Evolutionary conservation across 2,797 vertebrate genomes (phyloP), one percentile per base, ranked within the genome.

Genomic region (Momotus momota): DNA sequence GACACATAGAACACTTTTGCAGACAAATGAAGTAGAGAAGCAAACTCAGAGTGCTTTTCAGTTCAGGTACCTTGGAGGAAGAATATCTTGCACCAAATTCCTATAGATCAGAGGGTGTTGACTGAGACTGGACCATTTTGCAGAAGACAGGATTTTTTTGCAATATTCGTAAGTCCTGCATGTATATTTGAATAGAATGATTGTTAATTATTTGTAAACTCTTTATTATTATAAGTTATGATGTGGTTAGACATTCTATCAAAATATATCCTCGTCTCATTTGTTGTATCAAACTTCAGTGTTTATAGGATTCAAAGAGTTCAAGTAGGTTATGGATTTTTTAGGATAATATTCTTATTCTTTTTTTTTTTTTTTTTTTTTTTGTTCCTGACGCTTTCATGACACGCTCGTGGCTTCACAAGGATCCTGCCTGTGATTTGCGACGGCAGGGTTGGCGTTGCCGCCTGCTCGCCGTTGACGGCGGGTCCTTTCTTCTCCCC

Each of bases 91-190:
- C 88, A 82, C n/a, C 65, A 66, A 46, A 78, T 81, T 93, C 62
- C 57, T 67, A 11, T 69, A 49, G 72, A 81, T 79, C 72, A 75
- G 58, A 73, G 40, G 49, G 38, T 58, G 22, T 38, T 78, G 19
- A 49, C 48, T 26, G 75, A 81, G 20, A 9, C 51, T 13, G 73
- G 62, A 54, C 23, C 61, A 0, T 35, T 79, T 62, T 49, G 35
- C 5, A 2, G 94, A 90, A 92, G 85, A 86, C 41, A 8, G 55
- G 86, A 75, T 19, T 89, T 74, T 54, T 52, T 57, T 58, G 13
- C 80, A 45, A 0, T 80, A 83, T 66, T 69, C 54, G 97, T 97
- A 96, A 97, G 97, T 97, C 66, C 64, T 95, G 90, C 64, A 29
- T 85, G 48, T 92, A 1, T 86, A 22, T 94, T 91, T 96, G 15